A percentile compares a stretch with the other conserved stretches of the same genome.
These are phyloP conservation scores for Ptychochromis oligacanthus DNA, from an alignment of 2,113 vertebrate genomes.

Conservation along the genomic window DNA sequence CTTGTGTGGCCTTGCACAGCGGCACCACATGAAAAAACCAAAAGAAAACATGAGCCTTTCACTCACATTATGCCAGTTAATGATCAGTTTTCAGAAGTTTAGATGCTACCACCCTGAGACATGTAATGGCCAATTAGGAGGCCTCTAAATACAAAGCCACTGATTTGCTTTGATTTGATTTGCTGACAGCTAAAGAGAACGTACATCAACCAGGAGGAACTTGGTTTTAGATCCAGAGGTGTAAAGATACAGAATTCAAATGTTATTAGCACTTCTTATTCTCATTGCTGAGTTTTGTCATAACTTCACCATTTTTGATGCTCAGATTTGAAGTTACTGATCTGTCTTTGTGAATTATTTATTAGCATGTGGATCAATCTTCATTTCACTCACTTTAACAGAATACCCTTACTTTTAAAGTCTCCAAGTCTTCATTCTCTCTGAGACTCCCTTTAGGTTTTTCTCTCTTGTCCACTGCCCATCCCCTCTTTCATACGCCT, in stretches of 20 bases:
- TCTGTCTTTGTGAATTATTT: slow-evolving; percentile 30
- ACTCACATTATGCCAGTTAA: neutral
- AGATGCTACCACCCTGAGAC: neutral
- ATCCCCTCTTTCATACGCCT: neutral
- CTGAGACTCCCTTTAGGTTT: slow-evolving; percentile 27
- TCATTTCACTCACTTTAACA: neutral
- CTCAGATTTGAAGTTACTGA: neutral
- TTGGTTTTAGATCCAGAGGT: neutral
- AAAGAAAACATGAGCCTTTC: neutral
- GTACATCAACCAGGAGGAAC: neutral
- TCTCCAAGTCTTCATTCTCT: slow-evolving; percentile 16
- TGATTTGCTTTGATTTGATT: neutral
- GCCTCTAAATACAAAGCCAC: neutral
- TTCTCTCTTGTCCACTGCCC: neutral
- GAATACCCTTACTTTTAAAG: neutral
- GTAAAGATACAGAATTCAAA: neutral
- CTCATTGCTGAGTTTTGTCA: neutral
- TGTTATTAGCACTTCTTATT: neutral
- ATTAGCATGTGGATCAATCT: slow-evolving; percentile 13
- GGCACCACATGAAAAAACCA: neutral
- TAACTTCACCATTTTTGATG: slow-evolving; percentile 4
- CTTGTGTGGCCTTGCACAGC: neutral
- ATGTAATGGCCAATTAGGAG: slow-evolving; percentile 14
- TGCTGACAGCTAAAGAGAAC: neutral
- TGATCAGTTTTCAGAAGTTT: slow-evolving; percentile 1